phyloP scores from a whole-genome alignment of 2,113 vertebrate species.

The Bucco capensis region DNA sequence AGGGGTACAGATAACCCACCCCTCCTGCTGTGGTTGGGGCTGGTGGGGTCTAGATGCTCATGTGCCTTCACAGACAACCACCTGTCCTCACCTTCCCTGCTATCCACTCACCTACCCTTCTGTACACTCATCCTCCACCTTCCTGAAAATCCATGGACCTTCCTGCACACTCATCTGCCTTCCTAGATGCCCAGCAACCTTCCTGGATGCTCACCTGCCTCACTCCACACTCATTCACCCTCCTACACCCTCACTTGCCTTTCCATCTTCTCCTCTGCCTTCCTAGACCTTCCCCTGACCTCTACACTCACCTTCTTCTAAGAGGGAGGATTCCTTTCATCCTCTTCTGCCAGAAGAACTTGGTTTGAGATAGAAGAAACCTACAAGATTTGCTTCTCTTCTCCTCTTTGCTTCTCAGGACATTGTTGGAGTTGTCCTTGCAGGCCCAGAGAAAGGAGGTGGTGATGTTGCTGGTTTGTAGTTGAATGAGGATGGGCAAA shows the following conservation, averaged over 20 bases:
- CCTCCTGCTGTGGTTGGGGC: too few species aligned
- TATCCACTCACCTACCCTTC: rapidly evolving
- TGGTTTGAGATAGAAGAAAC: too few species aligned
- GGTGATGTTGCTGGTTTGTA: too few species aligned
- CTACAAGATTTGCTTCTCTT: too few species aligned
- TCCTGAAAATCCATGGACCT: too few species aligned
- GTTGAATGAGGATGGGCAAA: too few species aligned
- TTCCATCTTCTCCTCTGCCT: neutral
- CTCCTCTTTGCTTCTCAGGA: too few species aligned
- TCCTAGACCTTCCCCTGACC: neutral
- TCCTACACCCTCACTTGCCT: neutral
- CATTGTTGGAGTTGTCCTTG: too few species aligned
- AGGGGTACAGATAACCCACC: too few species aligned
- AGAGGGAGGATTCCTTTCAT: too few species aligned
- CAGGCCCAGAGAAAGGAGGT: too few species aligned
- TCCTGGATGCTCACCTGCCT: neutral
- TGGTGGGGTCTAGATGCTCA: neutral
- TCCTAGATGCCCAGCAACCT: neutral
- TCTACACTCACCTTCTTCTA: neutral
- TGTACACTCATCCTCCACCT: neutral
- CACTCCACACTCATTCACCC: neutral
- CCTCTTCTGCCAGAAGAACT: too few species aligned
- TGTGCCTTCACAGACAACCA: neutral
- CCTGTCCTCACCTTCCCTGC: rapidly evolving
- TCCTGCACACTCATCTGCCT: neutral